Base-by-base conservation (phyloP, 2,888 invertebrate species). In the Tachina fera region DNA sequence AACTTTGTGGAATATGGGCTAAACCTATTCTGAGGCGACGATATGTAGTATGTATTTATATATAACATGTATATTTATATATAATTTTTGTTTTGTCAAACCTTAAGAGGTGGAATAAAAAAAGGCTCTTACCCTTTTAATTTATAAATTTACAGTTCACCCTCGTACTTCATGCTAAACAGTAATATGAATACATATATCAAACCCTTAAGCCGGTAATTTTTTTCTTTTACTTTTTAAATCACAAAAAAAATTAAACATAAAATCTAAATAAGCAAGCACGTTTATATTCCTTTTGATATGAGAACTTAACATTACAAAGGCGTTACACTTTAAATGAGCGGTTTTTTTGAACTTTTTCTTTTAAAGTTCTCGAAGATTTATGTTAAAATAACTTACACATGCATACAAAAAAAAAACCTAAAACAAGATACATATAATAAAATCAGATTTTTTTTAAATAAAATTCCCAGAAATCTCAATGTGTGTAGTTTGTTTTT, bases 391-490 rank as follows among this genome's bases (percentile, higher is more conserved):
- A 49, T 22, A 51, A 58, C 60, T 60, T 60, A 31, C 45, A 68
- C 41, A 77, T 22, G 51, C 9, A 51, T 41, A 63, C n/a, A 14
- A n/a, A 16, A 16, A 51, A 43, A 19, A 13, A 56, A 6, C 1
- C 9, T 16, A 45, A 63, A 63, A 11, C 14, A 13, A 47, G 4
- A 58, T 16, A n/a, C n/a, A n/a, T n/a, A 74, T 22, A 31, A 60
- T 31, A 49, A 49, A 77, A 60, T 61, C 19, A 14, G 14, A 47
- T 6, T 22, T 43, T 76, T 78, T 67, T 67, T 31, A 0, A 63
- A 61, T 45, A 75, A 74, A 70, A 75, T 75, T 81, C 68, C 47
- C 81, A 75, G 75, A 75, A 75, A 61, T 61, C 43, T 74, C 43
- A 75, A 47, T 75, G 43, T 74, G 6, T 47, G 22, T 22, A 22